Evolutionary conservation across 2,797 vertebrate genomes (phyloP).

Genomic region (Sebastiscus tertius): DNA sequence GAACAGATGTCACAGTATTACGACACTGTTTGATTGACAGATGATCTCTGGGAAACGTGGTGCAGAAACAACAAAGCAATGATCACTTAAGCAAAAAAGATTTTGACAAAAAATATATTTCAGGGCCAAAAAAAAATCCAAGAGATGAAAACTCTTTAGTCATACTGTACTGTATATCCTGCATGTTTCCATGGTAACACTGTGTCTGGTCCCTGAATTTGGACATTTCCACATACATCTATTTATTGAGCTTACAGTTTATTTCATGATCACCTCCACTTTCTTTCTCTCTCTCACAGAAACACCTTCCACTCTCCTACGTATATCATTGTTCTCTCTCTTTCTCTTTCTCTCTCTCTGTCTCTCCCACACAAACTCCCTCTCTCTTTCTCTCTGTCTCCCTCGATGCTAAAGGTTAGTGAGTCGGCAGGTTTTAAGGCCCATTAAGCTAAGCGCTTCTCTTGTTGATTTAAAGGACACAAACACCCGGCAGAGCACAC

Average conservation of each 20-base stretch:
- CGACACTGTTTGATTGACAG: neutral
- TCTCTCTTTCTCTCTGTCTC: slow-evolving; percentile 9
- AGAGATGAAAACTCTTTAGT: slow-evolving; percentile 10
- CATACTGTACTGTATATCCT: slow-evolving; percentile 17
- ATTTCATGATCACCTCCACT: slow-evolving; percentile 47
- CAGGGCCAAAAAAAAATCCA: neutral
- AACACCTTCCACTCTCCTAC: slow-evolving; percentile 32
- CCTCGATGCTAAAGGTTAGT: slow-evolving; percentile 39
- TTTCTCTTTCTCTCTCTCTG: neutral
- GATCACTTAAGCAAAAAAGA: neutral
- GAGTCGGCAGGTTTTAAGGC: slow-evolving; percentile 50
- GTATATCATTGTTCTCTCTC: slow-evolving; percentile 4
- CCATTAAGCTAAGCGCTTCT: slow-evolving; percentile 48
- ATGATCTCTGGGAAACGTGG: neutral
- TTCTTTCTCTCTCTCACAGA: slow-evolving; percentile 38
- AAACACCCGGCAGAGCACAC: slow-evolving; percentile 20
- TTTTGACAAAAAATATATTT: neutral
- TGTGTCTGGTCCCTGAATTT: slow-evolving; percentile 28
- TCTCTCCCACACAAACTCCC: slow-evolving; percentile 7
- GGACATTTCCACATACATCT: slow-evolving; percentile 27
- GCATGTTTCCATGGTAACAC: slow-evolving; percentile 64
- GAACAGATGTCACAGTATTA: neutral
- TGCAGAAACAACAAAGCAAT: neutral
- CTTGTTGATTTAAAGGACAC: slow-evolving; percentile 54
- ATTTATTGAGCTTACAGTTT: slow-evolving; percentile 40